Evolutionary conservation across 1,140 invertebrate genomes (phyloP).

Genomic region (Lordiphosa collinella): DNA sequence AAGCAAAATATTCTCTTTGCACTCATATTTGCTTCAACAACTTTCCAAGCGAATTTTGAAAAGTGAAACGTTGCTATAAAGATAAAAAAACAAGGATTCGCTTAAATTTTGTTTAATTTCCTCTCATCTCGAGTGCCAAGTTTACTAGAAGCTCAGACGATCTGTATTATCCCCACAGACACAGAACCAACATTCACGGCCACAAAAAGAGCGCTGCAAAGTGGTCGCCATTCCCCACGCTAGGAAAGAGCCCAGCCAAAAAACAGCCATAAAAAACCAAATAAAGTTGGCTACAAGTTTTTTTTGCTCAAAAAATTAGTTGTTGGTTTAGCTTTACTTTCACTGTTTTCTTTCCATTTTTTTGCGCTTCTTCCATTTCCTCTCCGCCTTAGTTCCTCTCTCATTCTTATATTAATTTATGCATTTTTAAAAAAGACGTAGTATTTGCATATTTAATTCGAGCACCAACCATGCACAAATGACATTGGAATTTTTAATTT

Average conservation of each 20-base stretch:
- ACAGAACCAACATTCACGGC: background rate
- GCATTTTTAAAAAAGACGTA: slow-evolving; percentile 46
- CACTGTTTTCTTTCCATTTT: slow-evolving; percentile 7
- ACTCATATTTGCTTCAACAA: too few relatives aligned
- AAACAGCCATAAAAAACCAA: background rate
- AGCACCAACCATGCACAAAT: slow-evolving; percentile 46
- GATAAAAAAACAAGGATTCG: too few relatives aligned
- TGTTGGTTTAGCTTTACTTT: slow-evolving; percentile 29
- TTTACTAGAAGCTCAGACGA: background rate
- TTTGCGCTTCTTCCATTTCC: slow-evolving; percentile 27
- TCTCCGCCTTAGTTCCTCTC: slow-evolving; percentile 6
- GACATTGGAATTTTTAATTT: slow-evolving; percentile 58
- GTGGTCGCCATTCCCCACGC: slow-evolving; percentile 3
- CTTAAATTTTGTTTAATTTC: too few relatives aligned
- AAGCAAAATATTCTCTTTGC: too few relatives aligned
- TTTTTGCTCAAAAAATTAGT: slow-evolving; percentile 27
- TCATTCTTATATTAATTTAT: slow-evolving; percentile 55
- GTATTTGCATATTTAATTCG: slow-evolving; percentile 69
- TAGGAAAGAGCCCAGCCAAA: background rate
- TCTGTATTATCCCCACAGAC: background rate
- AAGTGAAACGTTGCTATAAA: too few relatives aligned
- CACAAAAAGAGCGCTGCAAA: slow-evolving; percentile 5
- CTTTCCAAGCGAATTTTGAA: too few relatives aligned
- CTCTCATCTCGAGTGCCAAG: background rate
- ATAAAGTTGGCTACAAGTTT: slow-evolving; percentile 35